Base-by-base conservation (phyloP, 2,113 vertebrate genomes). In the Chrysemys picta region DNA sequence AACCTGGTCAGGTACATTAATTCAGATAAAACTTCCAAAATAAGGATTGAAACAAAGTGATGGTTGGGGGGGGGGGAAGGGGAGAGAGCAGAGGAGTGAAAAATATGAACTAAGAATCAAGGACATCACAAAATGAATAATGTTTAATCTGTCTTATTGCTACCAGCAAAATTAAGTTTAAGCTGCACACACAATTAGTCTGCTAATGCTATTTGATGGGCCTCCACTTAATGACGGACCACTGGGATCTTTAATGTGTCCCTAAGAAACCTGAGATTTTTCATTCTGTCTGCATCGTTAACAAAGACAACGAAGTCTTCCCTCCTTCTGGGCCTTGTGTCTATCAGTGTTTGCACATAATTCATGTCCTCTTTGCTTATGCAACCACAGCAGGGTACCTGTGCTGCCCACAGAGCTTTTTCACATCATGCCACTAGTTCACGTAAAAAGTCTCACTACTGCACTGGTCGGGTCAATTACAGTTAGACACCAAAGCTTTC, bases 141-240 rank as follows among this genome's bases (percentile, higher is more conserved):
- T 42, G 65, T 82, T 96, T 97, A 97, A 96, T 97, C 95, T 17
- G 0, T 89, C 82, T 94, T 97, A 96, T 93, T 95, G 96, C 90
- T 91, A 94, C 89, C 84, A 94, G 90, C 93, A 97, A 98, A 97
- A 97, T 96, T 95, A 96, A 96, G 95, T 97, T 97, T 92, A 96
- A 97, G 93, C 95, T 91, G 92, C 94, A 93, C 93, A 96, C 92
- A 96, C 95, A 97, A 97, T 97, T 97, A 97, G 85, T 65, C 89
- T 79, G 72, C 90, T 97, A 96, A 97, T 95, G 95, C 97, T 87
- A 89, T 90, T 97, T 96, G 94, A 95, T 96, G 84, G 91, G 89
- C 84, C 90, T 95, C 79, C 87, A 93, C 7, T 1, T 95, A 97
- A 94, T 94, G 91, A 86, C 59, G 80, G 76, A 92, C 92, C 91